Percentiles rank a stretch among this genome's conserved stretches.
Conservation (phyloP, 2,113 vertebrate genomes). For the Synchiropus splendidus region DNA sequence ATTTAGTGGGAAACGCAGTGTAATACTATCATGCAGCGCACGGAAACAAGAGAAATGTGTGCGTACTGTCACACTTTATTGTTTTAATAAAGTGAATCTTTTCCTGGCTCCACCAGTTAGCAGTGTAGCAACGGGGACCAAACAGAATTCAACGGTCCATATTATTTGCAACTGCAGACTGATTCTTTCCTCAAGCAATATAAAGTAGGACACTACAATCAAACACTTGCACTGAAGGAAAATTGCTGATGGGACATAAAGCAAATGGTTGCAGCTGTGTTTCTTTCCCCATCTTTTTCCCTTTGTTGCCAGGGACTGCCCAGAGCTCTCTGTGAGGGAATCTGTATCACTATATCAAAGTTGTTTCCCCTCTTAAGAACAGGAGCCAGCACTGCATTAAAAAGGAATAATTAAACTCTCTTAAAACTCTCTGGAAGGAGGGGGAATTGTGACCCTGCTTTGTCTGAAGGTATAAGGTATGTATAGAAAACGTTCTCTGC, state of each 20-base stretch:
- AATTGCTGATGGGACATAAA: slow-evolving; percentile 34
- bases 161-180: background rate
- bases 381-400: slow-evolving; percentile 6
- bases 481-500: too few species aligned
- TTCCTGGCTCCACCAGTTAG: too few species aligned
- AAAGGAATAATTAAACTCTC: slow-evolving; percentile 10
- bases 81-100: too few species aligned
- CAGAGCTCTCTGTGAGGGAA: slow-evolving; percentile 8
- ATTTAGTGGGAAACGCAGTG: too few species aligned
- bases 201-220: slow-evolving; percentile 15
- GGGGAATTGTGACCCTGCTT: too few species aligned
- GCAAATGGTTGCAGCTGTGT: slow-evolving; percentile 29
- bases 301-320: slow-evolving; percentile 20
- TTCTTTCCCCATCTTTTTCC: slow-evolving; percentile 7
- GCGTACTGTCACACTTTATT: too few species aligned
- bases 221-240: slow-evolving; percentile 4
- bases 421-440: background rate
- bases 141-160: background rate
- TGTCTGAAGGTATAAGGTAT: too few species aligned
- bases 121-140: background rate
- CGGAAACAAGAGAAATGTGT: too few species aligned
- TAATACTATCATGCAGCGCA: too few species aligned
- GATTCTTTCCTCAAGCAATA: slow-evolving; percentile 6
- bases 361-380: slow-evolving; percentile 11
- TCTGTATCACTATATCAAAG: slow-evolving; percentile 1